Evolutionary conservation across 1,140 invertebrate species (phyloP), one percentile per base, ranked within the genome.

Genomic region (Copidosoma floridanum): DNA sequence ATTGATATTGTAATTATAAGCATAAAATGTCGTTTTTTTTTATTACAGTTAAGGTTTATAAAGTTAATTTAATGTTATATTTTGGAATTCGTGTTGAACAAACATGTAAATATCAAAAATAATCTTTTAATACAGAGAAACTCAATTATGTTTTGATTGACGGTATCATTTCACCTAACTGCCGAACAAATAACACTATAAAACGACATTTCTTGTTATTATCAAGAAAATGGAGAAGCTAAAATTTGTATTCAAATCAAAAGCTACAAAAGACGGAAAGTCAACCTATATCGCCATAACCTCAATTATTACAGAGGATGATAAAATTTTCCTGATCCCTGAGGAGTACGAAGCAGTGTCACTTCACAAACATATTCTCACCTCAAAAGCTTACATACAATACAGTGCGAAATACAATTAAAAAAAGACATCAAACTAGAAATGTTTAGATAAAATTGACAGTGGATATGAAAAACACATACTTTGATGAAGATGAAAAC

Each of bases 381-480:
- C 14, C 46, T 70, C 67, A 48, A 52, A 57, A 58, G 32, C 35
- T 56, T n/a, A n/a, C n/a, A n/a, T 73, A 50, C 65, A 52, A 64
- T 63, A 76, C 68, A 62, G 61, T 74, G 43, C 73, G 60, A 61
- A 29, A 35, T 48, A 70, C 68, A 51, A 43, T 74, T 40, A 65
- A 73, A 68, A 73, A 44, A 67, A 65, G 68, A 60, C 70, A 72
- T 61, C 67, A 75, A 48, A 70, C 62, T 61, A 64, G 71, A 66
- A 60, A 70, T 37, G 69, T 76, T 11, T 74, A 70, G 74, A 71
- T 63, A 26, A 35, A 38, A 6, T 11, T 57, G 52, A 20, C 23
- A 2, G 24, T 40, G 40, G 44, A 50, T 16, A 3, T 51, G 26
- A 27, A 7, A 20, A 44, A 44, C 14, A 35, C 18, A 5, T 63